Conservation (phyloP, 2,113 vertebrate species). For the Ophthalmolycus amberensis region DNA sequence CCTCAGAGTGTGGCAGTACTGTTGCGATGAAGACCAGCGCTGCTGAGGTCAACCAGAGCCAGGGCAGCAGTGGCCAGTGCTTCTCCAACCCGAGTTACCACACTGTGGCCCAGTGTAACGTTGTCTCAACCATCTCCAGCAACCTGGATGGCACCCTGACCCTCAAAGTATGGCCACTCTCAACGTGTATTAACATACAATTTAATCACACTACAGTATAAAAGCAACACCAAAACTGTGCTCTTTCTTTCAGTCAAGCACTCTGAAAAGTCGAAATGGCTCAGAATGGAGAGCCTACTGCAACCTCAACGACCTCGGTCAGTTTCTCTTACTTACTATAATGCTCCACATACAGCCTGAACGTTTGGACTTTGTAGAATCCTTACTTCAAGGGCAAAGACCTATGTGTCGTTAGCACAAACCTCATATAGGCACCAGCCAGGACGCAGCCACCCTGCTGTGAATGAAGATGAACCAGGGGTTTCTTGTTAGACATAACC, state of each 20-base stretch:
- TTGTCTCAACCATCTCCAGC: constrained; percentile 89
- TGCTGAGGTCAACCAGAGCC: constrained; percentile 68
- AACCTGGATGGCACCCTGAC: constrained; percentile 91
- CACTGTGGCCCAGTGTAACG: constrained; percentile 90
- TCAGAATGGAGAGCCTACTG: constrained; percentile 94
- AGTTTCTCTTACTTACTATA: constrained; percentile 74
- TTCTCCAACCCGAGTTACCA: constrained; percentile 97
- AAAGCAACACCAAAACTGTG: constrained; percentile 14
- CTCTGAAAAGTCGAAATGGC: constrained; percentile 89
- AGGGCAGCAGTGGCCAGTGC: constrained; percentile 85
- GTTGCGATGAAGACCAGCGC: constrained; percentile 74
- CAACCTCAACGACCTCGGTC: constrained; percentile 95
- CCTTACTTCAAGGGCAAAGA: constrained; percentile 56
- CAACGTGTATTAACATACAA: not conserved
- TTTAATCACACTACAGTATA: not conserved
- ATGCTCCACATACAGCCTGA: not conserved
- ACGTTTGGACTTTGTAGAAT: constrained; percentile 25
- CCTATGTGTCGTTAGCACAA: constrained; percentile 10
- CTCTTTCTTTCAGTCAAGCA: constrained; percentile 86
- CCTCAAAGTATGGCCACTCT: constrained; percentile 86
- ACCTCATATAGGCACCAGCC: constrained; percentile 30
- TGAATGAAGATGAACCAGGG: constrained; percentile 76
- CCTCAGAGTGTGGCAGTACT: constrained; percentile 80
- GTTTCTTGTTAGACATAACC: constrained; percentile 74
- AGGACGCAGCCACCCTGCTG: constrained; percentile 44